These are phyloP conservation scores for Macquaria australasica DNA, from an alignment of 2,113 vertebrate species.

Conservation along the genomic window DNA sequence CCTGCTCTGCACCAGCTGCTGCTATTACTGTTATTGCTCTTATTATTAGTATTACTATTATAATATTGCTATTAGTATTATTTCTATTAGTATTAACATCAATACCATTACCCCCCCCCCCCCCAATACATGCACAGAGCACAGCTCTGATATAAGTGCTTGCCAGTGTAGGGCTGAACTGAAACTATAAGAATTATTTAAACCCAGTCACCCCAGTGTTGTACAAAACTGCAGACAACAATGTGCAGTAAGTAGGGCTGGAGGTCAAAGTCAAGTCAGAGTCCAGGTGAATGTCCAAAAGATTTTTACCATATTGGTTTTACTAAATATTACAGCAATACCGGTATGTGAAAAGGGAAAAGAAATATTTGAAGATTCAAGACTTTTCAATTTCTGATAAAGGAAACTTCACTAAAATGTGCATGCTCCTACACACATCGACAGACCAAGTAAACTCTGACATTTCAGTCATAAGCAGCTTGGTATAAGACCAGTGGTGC, in stretches of 20 bases:
- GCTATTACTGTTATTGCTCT: no score
- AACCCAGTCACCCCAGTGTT: background rate
- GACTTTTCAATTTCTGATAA: background rate
- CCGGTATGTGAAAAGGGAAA: background rate
- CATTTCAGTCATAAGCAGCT: slow-evolving; percentile 17
- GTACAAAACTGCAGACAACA: background rate
- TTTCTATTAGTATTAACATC: no score
- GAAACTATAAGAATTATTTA: background rate
- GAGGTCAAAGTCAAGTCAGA: slow-evolving; percentile 11
- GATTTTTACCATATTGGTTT: background rate
- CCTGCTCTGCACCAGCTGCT: no score
- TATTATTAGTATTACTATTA: no score
- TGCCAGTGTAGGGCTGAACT: background rate
- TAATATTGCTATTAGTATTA: no score
- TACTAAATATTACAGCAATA: background rate
- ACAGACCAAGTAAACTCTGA: background rate
- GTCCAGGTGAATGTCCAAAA: background rate
- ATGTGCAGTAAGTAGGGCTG: background rate
- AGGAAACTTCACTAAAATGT: background rate
- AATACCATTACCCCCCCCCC: no score
- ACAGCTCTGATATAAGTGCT: background rate
- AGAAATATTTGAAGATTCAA: background rate
- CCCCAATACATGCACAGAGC: no score
- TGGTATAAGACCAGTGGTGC: slow-evolving; percentile 9
- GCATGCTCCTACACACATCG: background rate